These are phyloP conservation scores for Oscheius onirici DNA, from an alignment of 2,888 invertebrate species.

Conservation along the genomic window DNA sequence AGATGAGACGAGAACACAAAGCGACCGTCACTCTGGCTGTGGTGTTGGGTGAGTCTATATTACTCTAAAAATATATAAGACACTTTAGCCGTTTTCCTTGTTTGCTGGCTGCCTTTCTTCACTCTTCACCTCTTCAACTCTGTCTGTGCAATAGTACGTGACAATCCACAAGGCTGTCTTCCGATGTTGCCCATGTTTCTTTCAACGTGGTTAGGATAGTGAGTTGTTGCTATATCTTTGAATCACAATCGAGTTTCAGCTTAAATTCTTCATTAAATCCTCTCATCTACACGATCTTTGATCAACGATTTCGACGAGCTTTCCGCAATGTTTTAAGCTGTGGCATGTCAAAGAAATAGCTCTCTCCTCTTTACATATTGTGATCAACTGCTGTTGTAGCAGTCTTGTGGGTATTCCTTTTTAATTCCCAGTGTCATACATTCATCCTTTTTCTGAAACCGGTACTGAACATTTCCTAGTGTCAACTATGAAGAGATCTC, in stretches of 20 bases:
- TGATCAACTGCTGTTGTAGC: slow-evolving; percentile 8
- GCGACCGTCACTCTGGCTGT: slow-evolving; percentile 98
- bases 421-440: slow-evolving; percentile 15
- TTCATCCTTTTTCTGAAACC: slow-evolving; percentile 4
- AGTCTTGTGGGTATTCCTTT: slow-evolving; percentile 21
- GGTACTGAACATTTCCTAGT: slow-evolving; percentile 26
- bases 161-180: slow-evolving; percentile 56
- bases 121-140: slow-evolving; percentile 96
- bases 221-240: slow-evolving; percentile 37
- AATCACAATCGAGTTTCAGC: slow-evolving; percentile 45
- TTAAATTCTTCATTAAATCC: slow-evolving; percentile 70
- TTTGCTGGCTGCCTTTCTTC: slow-evolving; percentile 99
- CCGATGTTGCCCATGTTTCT: slow-evolving; percentile 80
- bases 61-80: not conserved
- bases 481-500: slow-evolving; percentile 10
- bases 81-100: slow-evolving; percentile 87
- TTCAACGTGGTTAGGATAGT: slow-evolving; percentile 95
- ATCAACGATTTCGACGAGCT: slow-evolving; percentile 69
- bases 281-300: slow-evolving; percentile 70
- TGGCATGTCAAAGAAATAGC: slow-evolving; percentile 40
- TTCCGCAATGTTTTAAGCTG: slow-evolving; percentile 65
- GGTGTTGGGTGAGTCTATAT: slow-evolving; percentile 83
- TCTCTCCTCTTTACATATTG: not conserved
- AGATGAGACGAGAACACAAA: slow-evolving; percentile 84
- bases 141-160: slow-evolving; percentile 78